phyloP scores from a whole-genome alignment of 2,888 invertebrate genomes.

The Pandemis heparana region DNA sequence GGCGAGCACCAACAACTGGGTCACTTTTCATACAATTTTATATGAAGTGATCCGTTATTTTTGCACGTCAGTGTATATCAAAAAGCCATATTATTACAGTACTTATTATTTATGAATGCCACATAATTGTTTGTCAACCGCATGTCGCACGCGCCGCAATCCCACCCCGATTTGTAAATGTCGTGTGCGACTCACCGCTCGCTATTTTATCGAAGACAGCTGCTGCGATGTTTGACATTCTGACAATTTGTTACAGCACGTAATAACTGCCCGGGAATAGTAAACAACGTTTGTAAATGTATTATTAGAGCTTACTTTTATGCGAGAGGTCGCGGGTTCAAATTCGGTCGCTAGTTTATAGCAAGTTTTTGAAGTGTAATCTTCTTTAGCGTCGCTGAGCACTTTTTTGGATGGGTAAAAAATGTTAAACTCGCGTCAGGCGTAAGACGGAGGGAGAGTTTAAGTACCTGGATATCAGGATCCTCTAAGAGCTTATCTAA shows the following conservation, averaged over 20 bases:
- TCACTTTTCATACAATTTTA: no score
- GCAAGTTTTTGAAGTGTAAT: no score
- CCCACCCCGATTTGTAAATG: slow-evolving; percentile 8
- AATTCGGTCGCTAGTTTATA: slow-evolving; percentile 14
- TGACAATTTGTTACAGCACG: slow-evolving; percentile 29
- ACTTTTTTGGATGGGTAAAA: no score
- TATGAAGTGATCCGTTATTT: no score
- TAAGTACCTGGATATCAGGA: no score
- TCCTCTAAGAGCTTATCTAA: no score
- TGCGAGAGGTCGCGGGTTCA: slow-evolving; percentile 20
- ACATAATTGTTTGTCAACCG: neutral
- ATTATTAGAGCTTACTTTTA: slow-evolving; percentile 33
- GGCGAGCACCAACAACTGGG: no score
- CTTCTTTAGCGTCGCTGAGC: no score
- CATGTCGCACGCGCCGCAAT: neutral
- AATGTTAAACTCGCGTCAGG: no score
- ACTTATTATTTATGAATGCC: neutral
- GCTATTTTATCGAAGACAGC: slow-evolving; percentile 36
- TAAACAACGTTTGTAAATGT: slow-evolving; percentile 22
- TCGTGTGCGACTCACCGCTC: slow-evolving; percentile 7
- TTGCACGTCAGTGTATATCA: no score
- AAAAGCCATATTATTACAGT: no score
- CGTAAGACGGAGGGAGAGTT: no score
- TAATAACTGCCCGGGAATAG: slow-evolving; percentile 16
- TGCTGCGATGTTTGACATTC: slow-evolving; percentile 22